Base-by-base conservation (phyloP, 30 jellyfish, hydroid and myxozoan species). In the Clytia hemisphaerica region DNA sequence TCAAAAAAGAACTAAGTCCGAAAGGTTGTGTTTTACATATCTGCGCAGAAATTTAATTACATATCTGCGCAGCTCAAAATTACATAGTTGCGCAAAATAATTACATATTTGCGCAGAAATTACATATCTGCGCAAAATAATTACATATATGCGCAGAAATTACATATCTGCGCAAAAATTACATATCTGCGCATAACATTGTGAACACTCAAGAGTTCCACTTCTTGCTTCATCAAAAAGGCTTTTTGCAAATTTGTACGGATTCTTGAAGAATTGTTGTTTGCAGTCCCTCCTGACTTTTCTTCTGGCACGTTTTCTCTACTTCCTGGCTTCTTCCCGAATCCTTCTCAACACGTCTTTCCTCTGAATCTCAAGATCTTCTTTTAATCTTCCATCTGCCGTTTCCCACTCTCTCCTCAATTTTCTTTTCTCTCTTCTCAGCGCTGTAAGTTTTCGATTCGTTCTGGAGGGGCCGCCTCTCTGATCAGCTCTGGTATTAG, bases 361-460 rank as follows among this genome's bases (percentile, higher is more conserved):
- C 36, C 24, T 15, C 66, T 15, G 66, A 51, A 34, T 34, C 66
- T 51, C 6, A 25, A 51, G 66, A 34, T 34, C 10, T 34, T 51
- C 66, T 34, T 51, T 51, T 34, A 15, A 25, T 15, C 24, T 25
- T 15, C 24, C 66, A 51, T 25, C 24, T 51, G 66, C 66, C 66
- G 18, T 25, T 34, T 15, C 36, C 66, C 66, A 51, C 24, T 51
- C 24, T 15, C 25, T 51, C 24, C 66, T 25, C 66, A 51, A 33
- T 33, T 51, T 51, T 51, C 25, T 51, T 33, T 51, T 51, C 66
- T 51, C 66, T 51, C 53, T 51, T 51, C 25, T 51, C 66, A 51
- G 35, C 66, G 18, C 14, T 25, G 18, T 33, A 15, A 51, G 18
- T 51, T 51, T 21, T 51, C n/a, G 18, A 9, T 33, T 25, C 25